phyloP scores from a whole-genome alignment of 2,888 invertebrate genomes.

The Caradrina clavipalpis region DNA sequence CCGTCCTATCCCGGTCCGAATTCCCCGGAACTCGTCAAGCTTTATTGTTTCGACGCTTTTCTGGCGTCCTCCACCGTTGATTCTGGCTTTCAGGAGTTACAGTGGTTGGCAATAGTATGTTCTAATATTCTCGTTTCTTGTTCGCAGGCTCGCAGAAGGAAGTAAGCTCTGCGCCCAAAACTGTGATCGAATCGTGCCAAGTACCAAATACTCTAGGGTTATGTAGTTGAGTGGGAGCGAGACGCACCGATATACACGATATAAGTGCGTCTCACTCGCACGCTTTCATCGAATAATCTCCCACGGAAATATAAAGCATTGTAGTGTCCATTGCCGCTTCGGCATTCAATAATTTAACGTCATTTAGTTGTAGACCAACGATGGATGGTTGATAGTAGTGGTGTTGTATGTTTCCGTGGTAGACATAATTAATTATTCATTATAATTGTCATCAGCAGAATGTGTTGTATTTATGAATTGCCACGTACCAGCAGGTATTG shows the following conservation, averaged over 20 bases:
- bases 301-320: slow-evolving; percentile 54
- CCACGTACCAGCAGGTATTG: slow-evolving; percentile 68
- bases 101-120: neutral
- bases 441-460: slow-evolving; percentile 61
- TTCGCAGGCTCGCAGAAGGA: slow-evolving; percentile 83
- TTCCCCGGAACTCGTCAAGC: no score
- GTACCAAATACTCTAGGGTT: slow-evolving; percentile 61
- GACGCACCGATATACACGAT: slow-evolving; percentile 60
- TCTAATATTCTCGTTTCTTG: slow-evolving; percentile 45
- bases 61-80: no score
- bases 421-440: slow-evolving; percentile 46
- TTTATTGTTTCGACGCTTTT: no score
- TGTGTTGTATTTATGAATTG: slow-evolving; percentile 71
- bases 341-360: slow-evolving; percentile 37
- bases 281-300: slow-evolving; percentile 47
- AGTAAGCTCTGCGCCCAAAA: slow-evolving; percentile 69
- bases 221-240: slow-evolving; percentile 65
- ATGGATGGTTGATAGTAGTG: slow-evolving; percentile 27
- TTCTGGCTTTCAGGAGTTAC: no score
- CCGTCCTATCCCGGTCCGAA: no score
- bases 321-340: slow-evolving; percentile 30
- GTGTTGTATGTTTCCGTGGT: slow-evolving; percentile 58
- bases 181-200: slow-evolving; percentile 67
- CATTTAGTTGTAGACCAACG: slow-evolving; percentile 29
- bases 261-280: slow-evolving; percentile 66